Conservation (phyloP, 2,113 vertebrate species). For the Sus scrofa region DNA sequence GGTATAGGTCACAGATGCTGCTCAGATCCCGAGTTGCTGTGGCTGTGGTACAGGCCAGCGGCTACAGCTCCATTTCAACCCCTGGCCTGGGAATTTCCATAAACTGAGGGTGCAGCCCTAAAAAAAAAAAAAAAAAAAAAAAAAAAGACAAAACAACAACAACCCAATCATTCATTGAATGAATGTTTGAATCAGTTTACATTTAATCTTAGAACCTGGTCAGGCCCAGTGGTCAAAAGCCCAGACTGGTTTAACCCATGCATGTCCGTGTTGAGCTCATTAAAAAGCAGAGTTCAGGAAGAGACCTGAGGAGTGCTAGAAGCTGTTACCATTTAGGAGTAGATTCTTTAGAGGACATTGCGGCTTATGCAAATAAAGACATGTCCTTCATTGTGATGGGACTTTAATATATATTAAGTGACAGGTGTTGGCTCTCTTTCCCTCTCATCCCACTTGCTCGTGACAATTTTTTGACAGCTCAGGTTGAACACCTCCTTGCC, state of each 20-base stretch:
- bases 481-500: background rate
- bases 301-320: background rate
- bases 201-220: background rate
- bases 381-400: background rate
- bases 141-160: no score
- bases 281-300: background rate
- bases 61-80: no score
- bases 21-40: no score
- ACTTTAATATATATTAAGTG: background rate
- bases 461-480: background rate
- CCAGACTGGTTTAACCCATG: background rate
- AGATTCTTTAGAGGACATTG: background rate
- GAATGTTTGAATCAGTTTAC: background rate
- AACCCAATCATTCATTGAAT: background rate
- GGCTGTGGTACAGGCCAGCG: no score
- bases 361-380: background rate
- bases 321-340: background rate
- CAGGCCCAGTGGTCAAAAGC: background rate
- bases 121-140: no score
- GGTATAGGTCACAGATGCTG: no score
- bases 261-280: background rate
- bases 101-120: no score
- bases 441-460: background rate
- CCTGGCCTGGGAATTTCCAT: no score
- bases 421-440: background rate